Base-by-base conservation (phyloP, 2,888 invertebrate species). In the Luperina testacea region DNA sequence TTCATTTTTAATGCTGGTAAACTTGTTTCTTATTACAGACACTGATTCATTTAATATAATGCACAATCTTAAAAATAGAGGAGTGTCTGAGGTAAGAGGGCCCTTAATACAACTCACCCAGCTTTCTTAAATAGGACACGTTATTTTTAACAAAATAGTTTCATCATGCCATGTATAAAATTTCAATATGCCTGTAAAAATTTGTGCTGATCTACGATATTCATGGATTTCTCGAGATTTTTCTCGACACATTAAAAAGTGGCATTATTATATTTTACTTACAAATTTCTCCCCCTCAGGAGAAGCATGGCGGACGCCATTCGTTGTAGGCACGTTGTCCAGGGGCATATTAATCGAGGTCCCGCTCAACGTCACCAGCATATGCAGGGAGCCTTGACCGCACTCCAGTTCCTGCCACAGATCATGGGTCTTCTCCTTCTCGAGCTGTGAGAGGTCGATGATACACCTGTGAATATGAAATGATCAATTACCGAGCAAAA, bases 361-460 rank as follows among this genome's bases (percentile, higher is more conserved):
- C 3, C 94, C 95, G 77, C 94, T 95, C 81, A 96, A 87, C 0
- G 97, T 96, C 68, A 96, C 89, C 82, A 96, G 90, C 89, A 97
- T 86, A 83, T 97, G 97, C 15, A 97, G 71, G 59, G 93, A 92
- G 0, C 97, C 97, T 86, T 93, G 94, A 2, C 97, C 96, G 73
- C 96, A 96, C 79, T 96, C 96, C 86, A 96, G 85, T 76, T 95
- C 93, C 81, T 94, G 95, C 96, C 96, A 96, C 17, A 97, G 82
- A 78, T 97, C 96, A 77, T 96, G 96, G 7, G 97, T 96, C 87
- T 94, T 95, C 88, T 97, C 96, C 77, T 94, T 95, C 70, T 96
- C 96, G 45, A 96, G 87, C 64, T 93, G 93, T 1, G 95, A 94
- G 15, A 97, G 92, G 89, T 97, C 96, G 82, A 97, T 94, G 68